Conservation (phyloP, 2,797 vertebrate species). For the Epinephelus malabaricus region DNA sequence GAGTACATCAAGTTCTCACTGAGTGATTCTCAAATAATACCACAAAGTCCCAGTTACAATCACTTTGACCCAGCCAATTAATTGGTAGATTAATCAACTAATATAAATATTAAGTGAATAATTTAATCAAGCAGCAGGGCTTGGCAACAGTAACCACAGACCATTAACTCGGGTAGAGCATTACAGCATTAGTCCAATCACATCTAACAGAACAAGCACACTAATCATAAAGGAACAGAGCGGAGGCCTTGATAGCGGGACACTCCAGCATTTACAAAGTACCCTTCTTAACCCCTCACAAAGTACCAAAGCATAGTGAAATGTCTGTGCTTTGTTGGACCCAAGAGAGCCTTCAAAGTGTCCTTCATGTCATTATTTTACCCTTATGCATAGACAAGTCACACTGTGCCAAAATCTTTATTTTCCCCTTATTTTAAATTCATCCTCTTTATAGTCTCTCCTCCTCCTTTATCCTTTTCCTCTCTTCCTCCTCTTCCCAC, state of each 20-base stretch:
- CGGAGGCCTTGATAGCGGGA: conserved; percentile 37
- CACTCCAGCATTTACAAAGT: conserved; percentile 46
- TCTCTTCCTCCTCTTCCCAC: background rate
- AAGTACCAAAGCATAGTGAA: conserved; percentile 23
- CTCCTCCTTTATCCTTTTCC: conserved; percentile 1
- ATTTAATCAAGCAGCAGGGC: conserved; percentile 73
- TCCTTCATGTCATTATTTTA: conserved; percentile 33
- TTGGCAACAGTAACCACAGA: conserved; percentile 67
- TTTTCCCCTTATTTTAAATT: conserved; percentile 21
- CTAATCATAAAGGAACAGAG: conserved; percentile 64
- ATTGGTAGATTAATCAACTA: conserved; percentile 78
- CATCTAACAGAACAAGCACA: conserved; percentile 66
- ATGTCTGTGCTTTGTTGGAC: conserved; percentile 26
- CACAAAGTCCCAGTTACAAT: conserved; percentile 58
- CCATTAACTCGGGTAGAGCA: conserved; percentile 68
- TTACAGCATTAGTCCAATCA: conserved; percentile 63
- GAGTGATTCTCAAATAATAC: conserved; percentile 25
- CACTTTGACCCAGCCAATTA: conserved; percentile 72
- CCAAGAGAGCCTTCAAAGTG: conserved; percentile 37
- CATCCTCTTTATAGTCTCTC: background rate
- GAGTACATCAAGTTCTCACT: background rate
- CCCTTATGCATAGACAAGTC: conserved; percentile 19
- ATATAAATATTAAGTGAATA: conserved; percentile 74
- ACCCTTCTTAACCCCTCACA: conserved; percentile 40
- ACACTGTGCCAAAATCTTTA: conserved; percentile 22